A percentile compares a stretch with the other conserved stretches of the same genome.
Evolutionary conservation across 2,888 invertebrate species (phyloP).

Genomic region (Phengaris alcon): DNA sequence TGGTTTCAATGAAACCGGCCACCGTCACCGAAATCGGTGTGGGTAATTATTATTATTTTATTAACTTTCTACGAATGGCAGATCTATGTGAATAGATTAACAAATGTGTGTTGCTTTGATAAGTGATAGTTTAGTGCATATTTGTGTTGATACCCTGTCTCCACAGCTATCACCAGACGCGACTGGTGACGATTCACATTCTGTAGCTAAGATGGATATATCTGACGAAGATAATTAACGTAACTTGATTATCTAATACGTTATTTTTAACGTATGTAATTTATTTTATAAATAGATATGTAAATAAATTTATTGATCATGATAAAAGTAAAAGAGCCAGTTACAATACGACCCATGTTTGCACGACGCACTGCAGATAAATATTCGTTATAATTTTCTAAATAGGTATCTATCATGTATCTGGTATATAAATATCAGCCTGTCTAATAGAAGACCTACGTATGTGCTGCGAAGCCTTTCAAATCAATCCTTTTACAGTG

Average conservation of each 20-base stretch:
- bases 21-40: too few relatives aligned
- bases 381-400: too few relatives aligned
- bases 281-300: not conserved
- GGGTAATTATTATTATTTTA: too few relatives aligned
- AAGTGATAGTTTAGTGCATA: not conserved
- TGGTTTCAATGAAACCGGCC: too few relatives aligned
- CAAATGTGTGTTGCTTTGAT: not conserved
- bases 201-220: not conserved
- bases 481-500: constrained; percentile 26
- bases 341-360: too few relatives aligned
- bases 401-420: too few relatives aligned
- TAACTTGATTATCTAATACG: not conserved
- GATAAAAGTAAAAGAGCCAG: too few relatives aligned
- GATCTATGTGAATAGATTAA: constrained; percentile 1
- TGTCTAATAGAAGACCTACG: constrained; percentile 3
- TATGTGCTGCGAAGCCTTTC: constrained; percentile 21
- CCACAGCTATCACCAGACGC: not conserved
- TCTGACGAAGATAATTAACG: not conserved
- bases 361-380: too few relatives aligned
- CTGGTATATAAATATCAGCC: not conserved
- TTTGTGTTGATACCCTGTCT: not conserved
- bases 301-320: not conserved
- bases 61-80: not conserved
- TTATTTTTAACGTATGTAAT: not conserved
- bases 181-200: not conserved